Evolutionary conservation across 1,140 invertebrate species (phyloP).

Genomic region (Ceratitis capitata): DNA sequence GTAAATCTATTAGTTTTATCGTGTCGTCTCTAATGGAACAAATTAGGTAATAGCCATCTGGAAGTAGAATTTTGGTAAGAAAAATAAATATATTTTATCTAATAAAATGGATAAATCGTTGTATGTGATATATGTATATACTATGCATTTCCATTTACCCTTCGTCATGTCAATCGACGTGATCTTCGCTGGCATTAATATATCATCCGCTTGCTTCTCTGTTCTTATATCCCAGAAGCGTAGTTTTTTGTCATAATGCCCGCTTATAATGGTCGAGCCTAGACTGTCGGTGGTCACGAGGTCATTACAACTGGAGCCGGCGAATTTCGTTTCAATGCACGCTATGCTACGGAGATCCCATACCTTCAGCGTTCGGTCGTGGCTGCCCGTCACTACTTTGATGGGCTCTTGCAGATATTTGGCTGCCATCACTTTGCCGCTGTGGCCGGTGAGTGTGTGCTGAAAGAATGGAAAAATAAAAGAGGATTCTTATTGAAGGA

Average conservation of each 20-base stretch:
- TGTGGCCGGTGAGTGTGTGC: slow-evolving; percentile 97
- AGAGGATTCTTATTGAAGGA: too few species aligned
- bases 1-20: slow-evolving; percentile 90
- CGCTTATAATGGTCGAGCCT: slow-evolving; percentile 93
- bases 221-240: slow-evolving; percentile 95
- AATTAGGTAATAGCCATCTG: slow-evolving; percentile 90
- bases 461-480: slow-evolving; percentile 65
- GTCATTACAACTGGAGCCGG: slow-evolving; percentile 96
- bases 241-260: slow-evolving; percentile 96
- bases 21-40: slow-evolving; percentile 95
- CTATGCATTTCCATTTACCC: too few species aligned
- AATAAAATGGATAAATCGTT: neutral
- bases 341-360: slow-evolving; percentile 94
- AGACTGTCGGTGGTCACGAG: slow-evolving; percentile 87
- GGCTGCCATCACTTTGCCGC: slow-evolving; percentile 92
- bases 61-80: too few species aligned
- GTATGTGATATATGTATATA: neutral
- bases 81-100: too few species aligned
- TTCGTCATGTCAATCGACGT: slow-evolving; percentile 93
- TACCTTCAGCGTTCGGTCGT: slow-evolving; percentile 96
- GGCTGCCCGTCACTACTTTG: slow-evolving; percentile 92
- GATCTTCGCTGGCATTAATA: slow-evolving; percentile 90
- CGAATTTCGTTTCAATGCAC: slow-evolving; percentile 96
- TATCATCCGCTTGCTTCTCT: slow-evolving; percentile 81
- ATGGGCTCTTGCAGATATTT: slow-evolving; percentile 90